These are phyloP conservation scores for Sylvia atricapilla DNA, from an alignment of 2,113 vertebrate genomes.

Conservation along the genomic window DNA sequence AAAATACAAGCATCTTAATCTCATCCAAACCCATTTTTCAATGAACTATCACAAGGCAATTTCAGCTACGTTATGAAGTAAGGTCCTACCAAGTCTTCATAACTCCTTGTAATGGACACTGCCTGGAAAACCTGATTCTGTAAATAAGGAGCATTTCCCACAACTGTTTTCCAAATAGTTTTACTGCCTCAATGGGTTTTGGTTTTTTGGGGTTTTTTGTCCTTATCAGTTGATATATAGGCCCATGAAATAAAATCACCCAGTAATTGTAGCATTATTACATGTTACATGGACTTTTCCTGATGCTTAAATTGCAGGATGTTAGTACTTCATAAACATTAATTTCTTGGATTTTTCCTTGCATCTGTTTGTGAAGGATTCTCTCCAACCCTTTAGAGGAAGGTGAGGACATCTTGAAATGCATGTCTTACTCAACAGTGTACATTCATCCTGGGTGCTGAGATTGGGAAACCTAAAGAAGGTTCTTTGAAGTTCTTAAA, in stretches of 20 bases:
- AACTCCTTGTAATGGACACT: not conserved
- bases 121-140: not conserved
- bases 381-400: not conserved
- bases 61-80: not conserved
- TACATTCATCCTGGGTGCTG: not conserved
- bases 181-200: not conserved
- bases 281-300: not conserved
- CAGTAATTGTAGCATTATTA: not conserved
- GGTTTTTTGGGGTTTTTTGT: not conserved
- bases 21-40: not conserved
- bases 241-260: not conserved
- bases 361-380: not conserved
- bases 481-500: not conserved
- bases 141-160: not conserved
- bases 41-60: not conserved
- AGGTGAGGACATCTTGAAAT: not conserved
- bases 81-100: not conserved
- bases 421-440: not conserved
- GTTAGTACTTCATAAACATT: not conserved
- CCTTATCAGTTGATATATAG: not conserved
- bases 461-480: not conserved
- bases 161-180: not conserved
- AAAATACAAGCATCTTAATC: not conserved
- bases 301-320: not conserved
- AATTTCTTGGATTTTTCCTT: not conserved